Base-by-base conservation (phyloP, 2,113 vertebrate genomes). In the Melanotaenia duboulayi region DNA sequence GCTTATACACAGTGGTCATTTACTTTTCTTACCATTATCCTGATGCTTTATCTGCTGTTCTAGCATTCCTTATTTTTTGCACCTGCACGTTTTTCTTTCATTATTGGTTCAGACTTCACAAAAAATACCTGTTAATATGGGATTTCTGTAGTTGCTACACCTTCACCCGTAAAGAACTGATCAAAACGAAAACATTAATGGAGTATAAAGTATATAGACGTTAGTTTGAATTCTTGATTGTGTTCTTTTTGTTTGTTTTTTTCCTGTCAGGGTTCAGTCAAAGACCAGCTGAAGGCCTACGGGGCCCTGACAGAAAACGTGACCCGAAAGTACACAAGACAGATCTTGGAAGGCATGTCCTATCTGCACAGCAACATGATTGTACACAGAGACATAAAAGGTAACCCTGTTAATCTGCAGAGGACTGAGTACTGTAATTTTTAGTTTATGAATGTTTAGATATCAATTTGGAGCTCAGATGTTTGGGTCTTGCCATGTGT, bases 331-430 rank as follows among this genome's bases (percentile, higher is more conserved):
- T 99, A 99, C 76, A 98, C 96, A 0, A 93, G 96, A 74, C 97
- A 99, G 94, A 99, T 99, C 82, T 94, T 99, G 25, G 97, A 99
- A 87, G 97, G 97, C 61, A 94, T 99, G 93, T 97, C 96, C 0
- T 99, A 98, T 76, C 94, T 99, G 49, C 97, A 99, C 87, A 97
- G 97, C 94, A 99, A 99, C 93, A 99, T 99, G 97, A 99, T 99
- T 16, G 97, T 99, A 78, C 97, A 99, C 91, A 93, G 97, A 72
- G 97, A 98, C 93, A 98, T 98, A 78, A 98, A 98, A 92, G 97
- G 97, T 98, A 80, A 5, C 4, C n/a, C 46, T 19, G 42, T 63
- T 39, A 5, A 3, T 24, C 44, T 2, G 17, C 35, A 48, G 19
- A 64, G 12, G 22, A 40, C 46, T 13, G 14, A 50, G 1, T 2